Conservation (phyloP, 2,113 vertebrate species). For the Sprattus sprattus region DNA sequence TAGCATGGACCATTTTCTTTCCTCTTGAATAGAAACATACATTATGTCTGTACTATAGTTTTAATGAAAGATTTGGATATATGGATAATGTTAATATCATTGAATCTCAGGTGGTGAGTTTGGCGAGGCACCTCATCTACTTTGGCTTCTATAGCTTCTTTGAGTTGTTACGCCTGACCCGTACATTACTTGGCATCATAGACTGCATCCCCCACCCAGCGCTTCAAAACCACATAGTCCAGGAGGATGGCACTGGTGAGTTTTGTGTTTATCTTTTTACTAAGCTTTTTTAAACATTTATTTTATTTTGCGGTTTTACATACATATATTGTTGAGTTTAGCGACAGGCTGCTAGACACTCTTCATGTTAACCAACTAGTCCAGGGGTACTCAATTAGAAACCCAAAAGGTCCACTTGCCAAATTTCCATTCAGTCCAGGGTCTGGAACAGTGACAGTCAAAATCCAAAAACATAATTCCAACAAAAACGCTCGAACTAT, state of each 20-base stretch:
- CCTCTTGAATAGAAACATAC: not conserved
- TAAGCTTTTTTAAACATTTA: no score
- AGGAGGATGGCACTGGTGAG: slow-evolving; percentile 79
- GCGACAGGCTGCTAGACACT: no score
- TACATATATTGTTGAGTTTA: no score
- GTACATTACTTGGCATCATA: slow-evolving; percentile 92
- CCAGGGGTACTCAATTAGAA: no score
- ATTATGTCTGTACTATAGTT: not conserved
- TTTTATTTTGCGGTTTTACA: no score
- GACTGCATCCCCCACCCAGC: slow-evolving; percentile 87
- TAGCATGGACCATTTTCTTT: slow-evolving; percentile 44
- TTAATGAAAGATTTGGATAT: not conserved
- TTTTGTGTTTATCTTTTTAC: not conserved
- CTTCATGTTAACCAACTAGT: no score
- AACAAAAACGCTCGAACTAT: no score
- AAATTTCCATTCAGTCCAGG: no score
- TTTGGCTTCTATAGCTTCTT: slow-evolving; percentile 99
- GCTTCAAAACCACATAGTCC: slow-evolving; percentile 66
- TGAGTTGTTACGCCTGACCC: slow-evolving; percentile 89
- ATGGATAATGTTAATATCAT: not conserved
- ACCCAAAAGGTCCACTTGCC: no score
- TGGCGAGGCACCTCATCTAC: slow-evolving; percentile 95
- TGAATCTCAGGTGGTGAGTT: slow-evolving; percentile 84
- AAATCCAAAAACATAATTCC: no score
- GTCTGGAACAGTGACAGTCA: no score